Conservation (phyloP, 1,140 invertebrate species). For the Euura lappo region DNA sequence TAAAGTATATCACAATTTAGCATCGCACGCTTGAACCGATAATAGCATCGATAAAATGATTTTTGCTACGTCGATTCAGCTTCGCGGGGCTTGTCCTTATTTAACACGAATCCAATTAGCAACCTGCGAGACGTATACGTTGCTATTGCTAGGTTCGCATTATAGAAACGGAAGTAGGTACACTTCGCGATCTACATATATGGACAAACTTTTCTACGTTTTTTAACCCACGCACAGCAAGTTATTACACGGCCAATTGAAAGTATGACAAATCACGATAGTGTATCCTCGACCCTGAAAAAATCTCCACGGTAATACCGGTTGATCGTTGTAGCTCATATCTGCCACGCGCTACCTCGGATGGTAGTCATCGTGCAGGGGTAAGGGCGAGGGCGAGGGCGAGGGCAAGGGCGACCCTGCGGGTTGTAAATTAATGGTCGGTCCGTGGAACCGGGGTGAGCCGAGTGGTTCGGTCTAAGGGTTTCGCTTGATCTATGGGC, state of each 20-base stretch:
- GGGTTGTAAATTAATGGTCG: slow-evolving; percentile 61
- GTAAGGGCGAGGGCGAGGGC: background rate
- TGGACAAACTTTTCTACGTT: too few species aligned
- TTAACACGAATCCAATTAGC: background rate
- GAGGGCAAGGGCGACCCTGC: slow-evolving; percentile 48
- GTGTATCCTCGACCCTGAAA: too few species aligned
- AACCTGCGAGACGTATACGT: too few species aligned
- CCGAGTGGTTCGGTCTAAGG: slow-evolving; percentile 43
- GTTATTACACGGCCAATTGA: too few species aligned
- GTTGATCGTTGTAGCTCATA: slow-evolving; percentile 46
- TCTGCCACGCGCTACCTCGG: slow-evolving; percentile 42
- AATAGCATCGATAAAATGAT: background rate
- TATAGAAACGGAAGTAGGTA: too few species aligned
- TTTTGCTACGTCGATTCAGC: background rate
- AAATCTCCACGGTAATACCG: too few species aligned
- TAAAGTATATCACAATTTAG: background rate
- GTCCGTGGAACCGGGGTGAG: slow-evolving; percentile 39
- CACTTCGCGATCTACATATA: too few species aligned
- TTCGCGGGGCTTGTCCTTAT: background rate
- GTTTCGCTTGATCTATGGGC: slow-evolving; percentile 54
- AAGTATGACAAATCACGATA: too few species aligned
- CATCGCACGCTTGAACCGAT: background rate
- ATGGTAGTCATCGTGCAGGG: background rate
- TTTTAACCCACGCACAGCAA: too few species aligned
- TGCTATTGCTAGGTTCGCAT: too few species aligned